A percentile compares a stretch with the other conserved stretches of the same genome.
Conservation (phyloP, 2,113 vertebrate species). For the Chiloscyllium plagiosum region DNA sequence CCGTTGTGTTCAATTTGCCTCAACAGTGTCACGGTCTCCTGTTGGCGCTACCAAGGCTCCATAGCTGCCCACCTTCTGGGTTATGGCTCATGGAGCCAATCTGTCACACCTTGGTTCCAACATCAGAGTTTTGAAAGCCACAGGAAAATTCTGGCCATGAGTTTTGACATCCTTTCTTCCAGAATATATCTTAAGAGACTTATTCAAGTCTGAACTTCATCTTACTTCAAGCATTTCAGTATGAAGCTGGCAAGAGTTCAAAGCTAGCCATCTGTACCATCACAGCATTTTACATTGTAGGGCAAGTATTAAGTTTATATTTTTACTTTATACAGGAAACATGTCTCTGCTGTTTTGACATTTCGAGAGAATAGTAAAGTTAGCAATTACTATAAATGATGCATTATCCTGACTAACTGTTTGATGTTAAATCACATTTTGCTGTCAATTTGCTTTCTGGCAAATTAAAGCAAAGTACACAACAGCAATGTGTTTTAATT, state of each 20-base stretch:
- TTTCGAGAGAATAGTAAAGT: background rate
- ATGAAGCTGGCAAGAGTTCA: background rate
- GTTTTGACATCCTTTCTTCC: background rate
- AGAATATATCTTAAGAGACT: background rate
- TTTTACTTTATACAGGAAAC: background rate
- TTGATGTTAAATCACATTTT: background rate
- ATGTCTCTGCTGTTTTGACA: background rate
- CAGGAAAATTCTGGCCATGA: background rate
- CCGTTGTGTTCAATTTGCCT: background rate
- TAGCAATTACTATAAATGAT: background rate
- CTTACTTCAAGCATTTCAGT: background rate
- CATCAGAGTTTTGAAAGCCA: background rate
- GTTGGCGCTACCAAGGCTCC: background rate
- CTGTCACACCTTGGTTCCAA: background rate
- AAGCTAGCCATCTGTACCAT: background rate
- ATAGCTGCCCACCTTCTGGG: background rate
- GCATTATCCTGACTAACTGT: background rate
- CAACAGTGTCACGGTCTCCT: background rate
- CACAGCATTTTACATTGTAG: background rate
- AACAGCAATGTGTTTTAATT: background rate
- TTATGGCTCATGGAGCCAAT: background rate
- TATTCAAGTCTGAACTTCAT: background rate
- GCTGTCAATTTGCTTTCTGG: background rate
- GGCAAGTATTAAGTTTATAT: background rate
- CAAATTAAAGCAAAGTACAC: background rate